Evolutionary conservation across 2,888 invertebrate genomes (phyloP).

Genomic region (Sylvicola cinctus): DNA sequence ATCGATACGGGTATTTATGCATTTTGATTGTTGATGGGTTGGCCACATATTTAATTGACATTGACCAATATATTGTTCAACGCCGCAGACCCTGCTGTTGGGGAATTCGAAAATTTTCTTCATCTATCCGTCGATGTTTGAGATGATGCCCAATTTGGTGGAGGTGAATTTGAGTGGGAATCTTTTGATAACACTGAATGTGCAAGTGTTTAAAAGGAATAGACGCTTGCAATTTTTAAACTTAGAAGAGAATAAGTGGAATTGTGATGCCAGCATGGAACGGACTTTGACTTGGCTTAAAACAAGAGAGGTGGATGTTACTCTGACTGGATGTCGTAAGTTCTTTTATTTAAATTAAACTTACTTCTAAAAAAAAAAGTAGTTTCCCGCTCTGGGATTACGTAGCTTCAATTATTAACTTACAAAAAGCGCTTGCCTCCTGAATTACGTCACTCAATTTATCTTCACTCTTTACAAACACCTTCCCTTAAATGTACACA

Average conservation of each 20-base stretch:
- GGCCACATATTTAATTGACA: constrained; percentile 1
- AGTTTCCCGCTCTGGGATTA: too few species aligned
- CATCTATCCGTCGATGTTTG: constrained; percentile 30
- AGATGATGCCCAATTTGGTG: constrained; percentile 31
- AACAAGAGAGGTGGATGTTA: constrained; percentile 12
- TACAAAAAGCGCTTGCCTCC: too few species aligned
- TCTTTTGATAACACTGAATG: constrained; percentile 31
- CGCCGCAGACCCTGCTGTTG: constrained; percentile 34
- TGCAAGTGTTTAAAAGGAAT: constrained; percentile 28
- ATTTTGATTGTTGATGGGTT: neutral
- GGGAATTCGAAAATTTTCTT: constrained; percentile 35
- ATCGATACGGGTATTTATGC: constrained; percentile 26
- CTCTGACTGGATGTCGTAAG: constrained; percentile 13
- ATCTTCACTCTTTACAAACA: too few species aligned
- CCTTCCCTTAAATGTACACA: too few species aligned
- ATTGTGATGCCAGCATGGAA: constrained; percentile 27
- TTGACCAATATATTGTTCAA: too few species aligned
- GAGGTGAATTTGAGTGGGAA: constrained; percentile 39
- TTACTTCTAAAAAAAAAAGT: neutral
- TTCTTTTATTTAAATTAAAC: neutral
- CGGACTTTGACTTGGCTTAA: constrained; percentile 13
- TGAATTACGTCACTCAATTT: too few species aligned
- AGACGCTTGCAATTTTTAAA: constrained; percentile 29
- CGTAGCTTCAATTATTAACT: too few species aligned
- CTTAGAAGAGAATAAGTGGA: constrained; percentile 33